phyloP scores from a whole-genome alignment of 1,140 invertebrate genomes.

The Pseudomyrmex gracilis region DNA sequence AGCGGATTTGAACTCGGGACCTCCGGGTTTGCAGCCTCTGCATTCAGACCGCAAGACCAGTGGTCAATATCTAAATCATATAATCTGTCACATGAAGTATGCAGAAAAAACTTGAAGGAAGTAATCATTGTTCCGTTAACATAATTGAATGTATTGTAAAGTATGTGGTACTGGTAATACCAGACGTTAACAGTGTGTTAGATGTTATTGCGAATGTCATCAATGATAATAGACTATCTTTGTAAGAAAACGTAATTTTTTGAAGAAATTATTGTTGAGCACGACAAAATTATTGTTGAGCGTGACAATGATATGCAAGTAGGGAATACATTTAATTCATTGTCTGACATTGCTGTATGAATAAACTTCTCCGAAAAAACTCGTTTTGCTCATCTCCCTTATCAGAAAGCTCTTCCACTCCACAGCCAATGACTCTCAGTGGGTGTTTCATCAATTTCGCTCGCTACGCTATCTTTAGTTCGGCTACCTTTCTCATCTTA shows the following conservation, averaged over 20 bases:
- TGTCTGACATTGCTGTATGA: background rate
- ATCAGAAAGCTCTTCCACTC: no score
- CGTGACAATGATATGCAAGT: constrained; percentile 79
- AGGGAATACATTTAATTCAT: constrained; percentile 25
- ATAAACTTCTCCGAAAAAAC: constrained; percentile 15
- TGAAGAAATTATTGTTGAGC: constrained; percentile 73
- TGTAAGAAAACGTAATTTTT: constrained; percentile 74
- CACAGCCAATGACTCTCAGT: no score
- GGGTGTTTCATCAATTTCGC: no score
- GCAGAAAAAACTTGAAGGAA: constrained; percentile 84
- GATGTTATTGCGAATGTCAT: constrained; percentile 87
- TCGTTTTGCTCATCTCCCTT: no score
- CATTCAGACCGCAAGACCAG: no score
- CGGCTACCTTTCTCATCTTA: no score
- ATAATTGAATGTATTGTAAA: constrained; percentile 85
- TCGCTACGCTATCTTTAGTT: no score
- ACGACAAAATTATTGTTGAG: no score
- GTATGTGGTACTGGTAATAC: constrained; percentile 83
- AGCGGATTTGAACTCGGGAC: no score
- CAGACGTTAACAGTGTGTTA: constrained; percentile 82
- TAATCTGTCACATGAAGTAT: constrained; percentile 89
- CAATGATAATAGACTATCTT: constrained; percentile 88
- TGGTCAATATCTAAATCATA: constrained; percentile 86
- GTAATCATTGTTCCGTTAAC: constrained; percentile 82
- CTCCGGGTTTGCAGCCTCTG: no score